phyloP scores from a whole-genome alignment of 2,113 vertebrate genomes.

The Aix galericulata region DNA sequence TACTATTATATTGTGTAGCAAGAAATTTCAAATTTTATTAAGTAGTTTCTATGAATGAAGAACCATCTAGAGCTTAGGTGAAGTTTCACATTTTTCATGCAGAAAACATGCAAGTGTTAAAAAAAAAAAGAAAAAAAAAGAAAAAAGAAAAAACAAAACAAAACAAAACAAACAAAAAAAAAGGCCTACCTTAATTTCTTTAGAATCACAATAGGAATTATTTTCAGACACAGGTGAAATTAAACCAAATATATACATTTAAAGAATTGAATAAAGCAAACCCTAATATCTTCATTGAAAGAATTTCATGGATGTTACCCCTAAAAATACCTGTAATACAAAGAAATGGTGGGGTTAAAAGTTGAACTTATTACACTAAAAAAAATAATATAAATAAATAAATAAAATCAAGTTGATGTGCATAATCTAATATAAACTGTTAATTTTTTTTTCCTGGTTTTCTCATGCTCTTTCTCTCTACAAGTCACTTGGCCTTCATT shows the following conservation, averaged over 20 bases:
- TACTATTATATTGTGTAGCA: background rate
- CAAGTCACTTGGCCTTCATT: background rate
- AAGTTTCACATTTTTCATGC: background rate
- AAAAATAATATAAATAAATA: background rate
- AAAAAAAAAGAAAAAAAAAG: background rate
- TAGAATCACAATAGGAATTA: background rate
- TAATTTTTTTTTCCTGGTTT: constrained; percentile 35
- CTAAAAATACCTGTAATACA: background rate
- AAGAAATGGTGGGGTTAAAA: background rate
- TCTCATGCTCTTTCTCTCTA: background rate
- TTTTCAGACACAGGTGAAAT: background rate
- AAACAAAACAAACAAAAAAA: background rate
- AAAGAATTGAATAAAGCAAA: background rate
- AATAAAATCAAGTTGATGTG: background rate
- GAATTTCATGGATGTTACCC: background rate
- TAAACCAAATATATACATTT: background rate
- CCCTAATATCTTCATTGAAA: background rate
- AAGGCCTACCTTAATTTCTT: background rate
- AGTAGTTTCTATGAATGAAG: background rate
- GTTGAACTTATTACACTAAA: background rate
- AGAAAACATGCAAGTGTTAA: background rate
- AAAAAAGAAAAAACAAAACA: background rate
- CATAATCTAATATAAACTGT: constrained; percentile 22
- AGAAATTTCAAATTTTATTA: background rate
- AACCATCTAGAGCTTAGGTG: background rate